These are phyloP conservation scores for Hyperoodon ampullatus DNA, from an alignment of 2,113 vertebrate species.

Conservation along the genomic window DNA sequence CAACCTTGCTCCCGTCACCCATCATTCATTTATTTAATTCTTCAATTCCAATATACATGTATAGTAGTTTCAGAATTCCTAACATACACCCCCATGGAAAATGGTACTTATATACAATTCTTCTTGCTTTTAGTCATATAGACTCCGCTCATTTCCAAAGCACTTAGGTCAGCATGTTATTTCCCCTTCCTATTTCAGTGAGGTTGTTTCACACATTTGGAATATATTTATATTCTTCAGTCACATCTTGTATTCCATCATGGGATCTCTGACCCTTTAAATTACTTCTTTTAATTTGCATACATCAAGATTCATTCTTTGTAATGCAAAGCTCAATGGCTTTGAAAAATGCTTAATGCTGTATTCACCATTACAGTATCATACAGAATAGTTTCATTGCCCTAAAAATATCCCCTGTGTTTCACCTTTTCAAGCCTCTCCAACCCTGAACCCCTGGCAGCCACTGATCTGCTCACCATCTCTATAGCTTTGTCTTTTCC, in stretches of 20 bases:
- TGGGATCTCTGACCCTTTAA: background rate
- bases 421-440: background rate
- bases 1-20: background rate
- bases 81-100: background rate
- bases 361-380: background rate
- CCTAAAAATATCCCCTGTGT: background rate
- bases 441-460: background rate
- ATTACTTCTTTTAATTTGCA: background rate
- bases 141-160: background rate
- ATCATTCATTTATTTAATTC: background rate
- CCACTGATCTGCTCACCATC: background rate
- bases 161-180: background rate
- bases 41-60: background rate
- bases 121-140: background rate
- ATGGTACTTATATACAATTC: background rate
- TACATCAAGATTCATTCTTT: background rate
- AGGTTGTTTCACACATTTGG: background rate
- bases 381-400: background rate
- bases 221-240: background rate
- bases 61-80: background rate
- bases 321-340: background rate
- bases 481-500: background rate
- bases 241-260: background rate
- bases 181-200: background rate
- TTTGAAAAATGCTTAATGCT: slow-evolving; percentile 1